Evolutionary conservation across 2,888 invertebrate genomes (phyloP).

Genomic region (Onthophagus sagittarius): DNA sequence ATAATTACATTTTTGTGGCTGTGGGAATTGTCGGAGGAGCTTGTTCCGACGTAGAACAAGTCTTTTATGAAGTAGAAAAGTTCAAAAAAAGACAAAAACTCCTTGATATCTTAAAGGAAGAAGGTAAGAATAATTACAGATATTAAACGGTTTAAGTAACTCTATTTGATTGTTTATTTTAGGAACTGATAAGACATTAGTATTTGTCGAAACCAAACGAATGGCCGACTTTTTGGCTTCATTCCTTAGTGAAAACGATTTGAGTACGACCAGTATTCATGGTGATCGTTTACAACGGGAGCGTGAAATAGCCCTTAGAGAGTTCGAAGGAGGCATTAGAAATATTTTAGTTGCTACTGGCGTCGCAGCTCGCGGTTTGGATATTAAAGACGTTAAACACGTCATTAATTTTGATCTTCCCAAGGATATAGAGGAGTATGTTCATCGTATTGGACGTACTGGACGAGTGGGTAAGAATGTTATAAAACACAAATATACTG

Average conservation of each 20-base stretch:
- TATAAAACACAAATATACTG: too few relatives aligned
- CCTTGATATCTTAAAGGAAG: slow-evolving; percentile 61
- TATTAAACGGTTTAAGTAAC: too few relatives aligned
- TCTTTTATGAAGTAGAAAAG: slow-evolving; percentile 64
- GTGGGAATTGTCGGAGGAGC: slow-evolving; percentile 94
- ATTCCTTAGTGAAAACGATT: slow-evolving; percentile 71
- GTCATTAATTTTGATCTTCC: slow-evolving; percentile 94
- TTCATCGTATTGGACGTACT: slow-evolving; percentile 92
- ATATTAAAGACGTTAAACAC: slow-evolving; percentile 81
- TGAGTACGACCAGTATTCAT: slow-evolving; percentile 69
- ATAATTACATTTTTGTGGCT: slow-evolving; percentile 79
- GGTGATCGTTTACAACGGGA: slow-evolving; percentile 70
- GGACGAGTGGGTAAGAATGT: slow-evolving; percentile 80
- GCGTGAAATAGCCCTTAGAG: slow-evolving; percentile 67
- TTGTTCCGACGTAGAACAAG: slow-evolving; percentile 84
- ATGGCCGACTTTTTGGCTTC: slow-evolving; percentile 88
- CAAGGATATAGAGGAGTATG: slow-evolving; percentile 86
- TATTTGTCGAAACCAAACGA: slow-evolving; percentile 89
- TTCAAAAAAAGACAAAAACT: slow-evolving; percentile 74
- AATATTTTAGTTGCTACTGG: slow-evolving; percentile 90
- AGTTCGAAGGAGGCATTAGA: slow-evolving; percentile 76
- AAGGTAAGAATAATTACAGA: slow-evolving; percentile 42
- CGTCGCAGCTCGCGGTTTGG: slow-evolving; percentile 89
- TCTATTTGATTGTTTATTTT: not conserved
- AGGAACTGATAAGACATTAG: slow-evolving; percentile 57